Evolutionary conservation across 2,113 vertebrate species (phyloP), one percentile per base, ranked within the genome.

Genomic region (Manacus vitellinus): DNA sequence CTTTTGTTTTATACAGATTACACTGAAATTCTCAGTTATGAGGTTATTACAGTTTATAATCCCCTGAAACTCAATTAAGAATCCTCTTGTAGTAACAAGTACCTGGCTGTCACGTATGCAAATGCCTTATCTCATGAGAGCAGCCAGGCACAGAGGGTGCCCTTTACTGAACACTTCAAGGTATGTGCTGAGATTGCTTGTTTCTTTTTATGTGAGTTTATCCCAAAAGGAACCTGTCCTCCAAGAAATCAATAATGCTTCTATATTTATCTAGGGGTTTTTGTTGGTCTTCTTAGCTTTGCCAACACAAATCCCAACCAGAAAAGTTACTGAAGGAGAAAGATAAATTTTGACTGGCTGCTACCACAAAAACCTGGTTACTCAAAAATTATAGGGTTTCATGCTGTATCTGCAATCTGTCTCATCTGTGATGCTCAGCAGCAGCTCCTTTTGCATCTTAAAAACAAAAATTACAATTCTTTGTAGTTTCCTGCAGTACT

Each of bases 1-100:
- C 61, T 84, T 94, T 94, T 95, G 74, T 73, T 95, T 94, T 44
- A 54, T 65, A 46, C 63, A 91, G 87, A 89, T 77, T 79, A 80
- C 62, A 37, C 23, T 72, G 68, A 93, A 78, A 86, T 46, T 81
- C 71, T 82, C 21, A 28, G 58, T 90, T 47, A 43, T 0, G 2
- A 55, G 49, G 46, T 92, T 89, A 67, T 84, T 90, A 33, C 21
- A 37, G 14, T 65, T 82, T 78, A 55, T 73, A 93, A 92, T 90
- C 46, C 86, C 33, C 80, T 46, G 27, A 63, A 96, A 73, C 66
- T 74, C 39, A 21, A 31, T 74, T 75, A 65, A 51, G 88, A 93
- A 93, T 70, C 27, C 17, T 80, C 35, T 79, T 33, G 18, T 80
- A 87, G 58, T 77, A 71, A 35, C 54, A 74, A 87, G 56, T 84